Base-by-base conservation (phyloP, 2,797 vertebrate genomes). In the Acrossocheilus fasciatus region DNA sequence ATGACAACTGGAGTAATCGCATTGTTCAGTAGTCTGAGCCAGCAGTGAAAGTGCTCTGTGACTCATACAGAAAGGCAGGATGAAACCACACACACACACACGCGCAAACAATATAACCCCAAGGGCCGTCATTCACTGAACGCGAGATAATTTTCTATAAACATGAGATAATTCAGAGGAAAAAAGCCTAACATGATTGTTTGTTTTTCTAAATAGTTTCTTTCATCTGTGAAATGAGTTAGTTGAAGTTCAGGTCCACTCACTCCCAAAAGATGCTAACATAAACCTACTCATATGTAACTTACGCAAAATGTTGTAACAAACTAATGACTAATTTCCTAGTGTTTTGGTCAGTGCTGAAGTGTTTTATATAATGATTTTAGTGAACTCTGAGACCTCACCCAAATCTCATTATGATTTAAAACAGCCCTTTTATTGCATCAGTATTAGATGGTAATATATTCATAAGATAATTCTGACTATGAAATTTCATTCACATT, bases 51-150 rank as follows among this genome's bases (percentile, higher is more conserved):
- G 90, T 88, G 87, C 72, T 78, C 62, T 88, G 79, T 94, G 94
- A 94, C 91, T 95, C 94, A 94, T 90, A 87, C 85, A 83, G 39
- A 72, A 39, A 85, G 41, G 52, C 36, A 84, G 66, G 84, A 59
- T 73, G 41, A 87, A 86, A 90, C 88, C 72, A 84, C 64, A 66
- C 30, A 68, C 62, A 64, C 62, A 82, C 82, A 85, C 90, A 87
- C 59, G n/a, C 59, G n/a, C 11, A 76, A 83, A 89, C 89, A 89
- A 74, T 72, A 84, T 52, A 89, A 91, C 86, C 72, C 85, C 18
- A 79, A 85, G 64, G 47, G 81, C 66, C 89, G 81, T 81, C 45
- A 74, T 81, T 81, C n/a, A 41, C 54, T 54, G 36, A 81, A 74
- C 15, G n/a, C 30, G 10, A 86, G 85, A 75, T 86, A 43, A 68